Evolutionary conservation across 2,797 vertebrate species (phyloP).

Genomic region (Glyptemys insculpta): DNA sequence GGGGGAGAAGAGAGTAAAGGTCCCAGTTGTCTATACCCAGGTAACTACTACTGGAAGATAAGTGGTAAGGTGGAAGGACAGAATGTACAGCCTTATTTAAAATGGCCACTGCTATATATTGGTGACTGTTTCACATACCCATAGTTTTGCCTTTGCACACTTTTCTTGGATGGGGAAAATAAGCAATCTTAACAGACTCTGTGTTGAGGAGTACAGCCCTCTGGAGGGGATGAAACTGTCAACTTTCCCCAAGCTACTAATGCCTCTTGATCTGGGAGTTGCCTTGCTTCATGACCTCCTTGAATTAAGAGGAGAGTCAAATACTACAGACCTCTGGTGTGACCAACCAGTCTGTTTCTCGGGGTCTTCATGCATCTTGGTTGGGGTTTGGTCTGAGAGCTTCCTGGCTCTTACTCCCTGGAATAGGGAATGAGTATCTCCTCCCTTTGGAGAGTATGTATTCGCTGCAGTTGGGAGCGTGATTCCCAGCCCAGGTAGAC

Average conservation of each 20-base stretch:
- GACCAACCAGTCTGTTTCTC: neutral
- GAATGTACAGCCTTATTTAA: neutral
- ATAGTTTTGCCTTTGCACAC: neutral
- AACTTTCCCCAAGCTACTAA: neutral
- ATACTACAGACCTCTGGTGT: neutral
- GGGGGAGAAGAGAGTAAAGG: too few species aligned
- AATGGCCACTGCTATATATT: neutral
- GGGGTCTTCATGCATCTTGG: neutral
- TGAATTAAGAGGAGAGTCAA: neutral
- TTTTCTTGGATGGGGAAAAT: neutral
- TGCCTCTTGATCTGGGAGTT: neutral
- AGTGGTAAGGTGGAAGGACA: neutral
- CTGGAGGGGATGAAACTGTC: neutral
- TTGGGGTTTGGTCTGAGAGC: neutral
- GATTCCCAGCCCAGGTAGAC: neutral
- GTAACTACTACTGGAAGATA: neutral
- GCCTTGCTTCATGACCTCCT: neutral
- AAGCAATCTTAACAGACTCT: neutral
- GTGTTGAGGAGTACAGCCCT: neutral
- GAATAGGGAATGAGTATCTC: neutral
- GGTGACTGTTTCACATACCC: neutral
- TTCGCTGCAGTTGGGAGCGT: neutral
- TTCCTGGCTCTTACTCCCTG: neutral
- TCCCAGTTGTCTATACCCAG: too few species aligned
- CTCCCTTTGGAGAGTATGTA: neutral